phyloP scores from a whole-genome alignment of 2,113 vertebrate species.

The Antennarius striatus region DNA sequence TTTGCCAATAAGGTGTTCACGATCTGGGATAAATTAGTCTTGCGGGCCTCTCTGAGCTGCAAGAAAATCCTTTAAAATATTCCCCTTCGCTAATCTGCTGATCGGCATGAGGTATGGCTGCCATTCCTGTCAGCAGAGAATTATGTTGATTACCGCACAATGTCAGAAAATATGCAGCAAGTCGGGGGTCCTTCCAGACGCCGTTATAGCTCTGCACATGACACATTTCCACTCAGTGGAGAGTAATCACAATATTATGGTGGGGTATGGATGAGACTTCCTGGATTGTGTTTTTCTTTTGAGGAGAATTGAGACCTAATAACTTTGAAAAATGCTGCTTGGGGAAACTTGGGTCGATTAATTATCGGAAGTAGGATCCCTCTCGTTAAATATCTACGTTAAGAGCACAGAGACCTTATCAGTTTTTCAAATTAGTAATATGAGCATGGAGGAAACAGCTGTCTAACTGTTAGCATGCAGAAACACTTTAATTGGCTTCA shows the following conservation, averaged over 20 bases:
- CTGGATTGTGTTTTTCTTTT: neutral
- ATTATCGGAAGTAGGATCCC: constrained; percentile 53
- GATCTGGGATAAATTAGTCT: constrained; percentile 52
- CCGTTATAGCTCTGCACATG: constrained; percentile 37
- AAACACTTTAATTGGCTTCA: constrained; percentile 65
- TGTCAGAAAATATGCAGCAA: constrained; percentile 39
- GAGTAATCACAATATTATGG: constrained; percentile 30
- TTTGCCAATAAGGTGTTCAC: constrained; percentile 25
- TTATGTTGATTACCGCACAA: constrained; percentile 63
- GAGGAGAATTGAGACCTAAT: constrained; percentile 31
- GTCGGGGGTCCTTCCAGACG: constrained; percentile 24
- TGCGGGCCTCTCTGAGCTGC: constrained; percentile 23
- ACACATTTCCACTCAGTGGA: constrained; percentile 32
- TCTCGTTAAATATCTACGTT: constrained; percentile 45
- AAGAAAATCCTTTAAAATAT: constrained; percentile 54
- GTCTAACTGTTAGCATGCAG: constrained; percentile 34
- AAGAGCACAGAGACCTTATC: constrained; percentile 55
- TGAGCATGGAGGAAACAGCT: constrained; percentile 25
- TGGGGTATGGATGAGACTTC: constrained; percentile 45
- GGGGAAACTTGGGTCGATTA: constrained; percentile 55
- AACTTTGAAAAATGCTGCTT: constrained; percentile 45
- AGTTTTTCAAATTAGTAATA: constrained; percentile 47
- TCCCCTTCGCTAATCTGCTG: constrained; percentile 61
- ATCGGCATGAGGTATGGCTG: constrained; percentile 63
- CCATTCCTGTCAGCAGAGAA: constrained; percentile 62